Conservation (phyloP, 2,888 invertebrate genomes). For the Dichetophora obliterata region DNA sequence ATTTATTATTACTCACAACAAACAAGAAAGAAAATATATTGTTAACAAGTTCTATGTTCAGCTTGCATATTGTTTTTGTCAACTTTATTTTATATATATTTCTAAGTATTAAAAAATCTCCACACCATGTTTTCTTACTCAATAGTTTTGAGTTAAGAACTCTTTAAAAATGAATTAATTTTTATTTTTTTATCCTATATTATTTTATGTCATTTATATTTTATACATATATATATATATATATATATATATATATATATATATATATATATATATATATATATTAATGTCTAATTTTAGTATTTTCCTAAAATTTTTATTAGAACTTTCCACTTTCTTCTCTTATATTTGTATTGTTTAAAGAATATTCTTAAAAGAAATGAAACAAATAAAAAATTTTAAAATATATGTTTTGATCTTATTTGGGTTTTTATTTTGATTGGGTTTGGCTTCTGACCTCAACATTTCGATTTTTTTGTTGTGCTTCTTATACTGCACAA, state of each 20-base stretch:
- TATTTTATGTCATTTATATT: slow-evolving; percentile 42
- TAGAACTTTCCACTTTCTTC: slow-evolving; percentile 18
- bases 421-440: slow-evolving; percentile 41
- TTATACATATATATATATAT: slow-evolving; percentile 38
- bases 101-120: slow-evolving; percentile 6
- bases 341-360: slow-evolving; percentile 50
- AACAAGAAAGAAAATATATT: neutral
- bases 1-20: neutral
- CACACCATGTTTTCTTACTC: slow-evolving; percentile 5
- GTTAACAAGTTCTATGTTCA: slow-evolving; percentile 1
- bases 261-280: too few species aligned
- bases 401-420: too few species aligned
- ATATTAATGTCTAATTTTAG: slow-evolving; percentile 19
- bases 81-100: neutral
- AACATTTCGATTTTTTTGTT: too few species aligned
- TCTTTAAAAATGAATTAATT: slow-evolving; percentile 17
- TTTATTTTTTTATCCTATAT: slow-evolving; percentile 38
- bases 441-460: neutral
- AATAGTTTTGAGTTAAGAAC: slow-evolving; percentile 26
- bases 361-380: slow-evolving; percentile 52
- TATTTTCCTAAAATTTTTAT: neutral
- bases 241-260: slow-evolving; percentile 32
- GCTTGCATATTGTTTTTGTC: neutral
- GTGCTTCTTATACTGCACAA: too few species aligned
- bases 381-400: slow-evolving; percentile 13